Evolutionary conservation across 2,797 vertebrate species (phyloP), one percentile per base, ranked within the genome.

Genomic region (Halcyon badia): DNA sequence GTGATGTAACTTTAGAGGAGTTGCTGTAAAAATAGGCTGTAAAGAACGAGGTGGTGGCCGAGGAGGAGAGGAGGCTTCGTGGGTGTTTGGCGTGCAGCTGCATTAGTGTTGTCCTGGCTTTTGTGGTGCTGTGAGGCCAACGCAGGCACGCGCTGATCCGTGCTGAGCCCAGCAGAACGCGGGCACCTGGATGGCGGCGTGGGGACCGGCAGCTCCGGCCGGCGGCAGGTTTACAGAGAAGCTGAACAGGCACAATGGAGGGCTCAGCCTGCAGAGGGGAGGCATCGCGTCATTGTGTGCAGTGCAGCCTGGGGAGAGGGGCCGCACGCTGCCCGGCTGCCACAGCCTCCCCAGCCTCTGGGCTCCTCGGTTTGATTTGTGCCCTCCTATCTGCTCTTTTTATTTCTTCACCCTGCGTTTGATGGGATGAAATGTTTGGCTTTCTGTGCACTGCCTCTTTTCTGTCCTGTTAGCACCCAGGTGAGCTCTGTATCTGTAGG

Each of bases 1-100:
- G 86, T 97, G 95, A 96, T 96, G 93, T 96, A 96, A 95, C 94
- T 94, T 96, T 77, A 69, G 71, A 75, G 89, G 92, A 96, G 88
- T 92, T 94, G 83, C 80, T 79, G 80, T 94, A 95, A 96, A 97
- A 96, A 95, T 94, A 97, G 95, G 85, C 85, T 90, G 2, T 88
- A 84, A 94, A 86, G 94, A 90, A 64, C 58, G 71, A 82, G 80
- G 80, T 95, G 93, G 69, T 57, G 69, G 71, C 94, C 37, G 83
- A 92, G 72, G 65, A 83, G 78, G 52, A 93, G 82, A 60, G 56
- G 68, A 76, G 58, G 78, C 82, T 81, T 87, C n/a, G 2, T 52
- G 84, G 56, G 57, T 30, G 77, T 77, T 93, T 71, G 88, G 64
- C 44, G 89, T 75, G 83, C 80, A 81, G 87, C 92, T 77, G 89